Conservation (phyloP, 2,113 vertebrate genomes). For the Proterorhinus semilunaris region DNA sequence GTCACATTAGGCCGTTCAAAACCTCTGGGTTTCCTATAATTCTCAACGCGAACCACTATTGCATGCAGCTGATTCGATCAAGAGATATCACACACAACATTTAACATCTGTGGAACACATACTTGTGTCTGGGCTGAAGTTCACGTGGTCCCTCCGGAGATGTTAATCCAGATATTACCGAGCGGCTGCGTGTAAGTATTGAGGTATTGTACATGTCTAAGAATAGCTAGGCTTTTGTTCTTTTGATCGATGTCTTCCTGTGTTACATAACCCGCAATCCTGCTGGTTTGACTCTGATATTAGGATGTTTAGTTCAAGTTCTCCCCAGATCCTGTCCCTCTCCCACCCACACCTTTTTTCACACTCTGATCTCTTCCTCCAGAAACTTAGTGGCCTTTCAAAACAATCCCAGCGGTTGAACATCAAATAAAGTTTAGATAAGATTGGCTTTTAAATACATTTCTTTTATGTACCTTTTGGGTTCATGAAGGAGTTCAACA, state of each 20-base stretch:
- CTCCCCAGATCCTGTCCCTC: conserved; percentile 9
- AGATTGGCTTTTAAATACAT: conserved; percentile 18
- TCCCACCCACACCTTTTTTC: conserved; percentile 9
- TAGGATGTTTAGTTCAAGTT: conserved; percentile 40
- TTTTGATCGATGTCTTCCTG: conserved; percentile 28
- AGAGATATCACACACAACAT: not conserved
- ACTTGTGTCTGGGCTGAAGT: conserved; percentile 2
- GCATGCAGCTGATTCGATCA: not conserved
- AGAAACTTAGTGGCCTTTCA: conserved; percentile 17
- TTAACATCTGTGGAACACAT: not conserved
- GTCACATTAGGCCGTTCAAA: not conserved
- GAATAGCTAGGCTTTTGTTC: conserved; percentile 8
- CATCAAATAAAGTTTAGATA: conserved; percentile 28
- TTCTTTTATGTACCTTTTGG: conserved; percentile 38
- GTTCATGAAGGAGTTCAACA: conserved; percentile 13
- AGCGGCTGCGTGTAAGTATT: not conserved
- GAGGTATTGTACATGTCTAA: conserved; percentile 12
- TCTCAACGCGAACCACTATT: not conserved
- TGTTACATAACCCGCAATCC: conserved; percentile 29
- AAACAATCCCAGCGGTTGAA: conserved; percentile 33
- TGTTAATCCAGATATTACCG: not conserved
- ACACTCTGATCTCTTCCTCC: conserved; percentile 33
- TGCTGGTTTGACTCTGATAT: conserved; percentile 28
- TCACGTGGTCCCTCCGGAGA: not conserved
- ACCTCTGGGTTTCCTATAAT: not conserved